Base-by-base conservation (phyloP, 2,113 vertebrate genomes). In the Calypte anna region DNA sequence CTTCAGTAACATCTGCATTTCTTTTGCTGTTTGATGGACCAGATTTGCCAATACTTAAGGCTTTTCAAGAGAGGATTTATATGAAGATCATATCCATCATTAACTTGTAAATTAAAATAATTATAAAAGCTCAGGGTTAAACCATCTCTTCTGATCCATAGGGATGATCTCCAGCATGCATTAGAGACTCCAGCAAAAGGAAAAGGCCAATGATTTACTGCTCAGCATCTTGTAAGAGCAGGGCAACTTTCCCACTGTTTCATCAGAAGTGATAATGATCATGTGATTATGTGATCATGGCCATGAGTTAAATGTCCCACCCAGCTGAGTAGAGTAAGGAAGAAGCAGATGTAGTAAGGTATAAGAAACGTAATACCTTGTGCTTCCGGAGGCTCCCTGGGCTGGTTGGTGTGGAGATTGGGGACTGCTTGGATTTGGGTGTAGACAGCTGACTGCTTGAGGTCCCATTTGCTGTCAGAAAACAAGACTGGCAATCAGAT, bases 371-470 rank as follows among this genome's bases (percentile, higher is more conserved):
- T 96, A 97, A 98, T 99, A 99, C 99, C 99, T 99, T 99, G 98
- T 99, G 99, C 98, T 99, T 99, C 96, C 98, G 99, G 97, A 98
- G 98, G 96, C 98, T 99, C 77, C 98, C 99, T 69, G 99, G 99
- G 93, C 99, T 99, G 96, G 99, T 99, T 25, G 99, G 99, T 79
- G 99, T 99, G 95, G 99, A 99, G 97, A 99, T 99, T 30, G 99
- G 99, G 89, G 99, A 99, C 98, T 99, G 99, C 98, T 99, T 99
- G 96, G 99, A 99, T 96, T 99, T 99, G 81, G 99, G 99, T 82
- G 99, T 99, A 96, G 99, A 99, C 81, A 99, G 98, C 97, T 99
- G 99, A 96, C 99, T 99, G 98, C 99, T 99, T 92, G 99, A 99
- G 93, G 99, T 99, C 95, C 99, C 99, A 75, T 99, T 99, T 96